phyloP scores from a whole-genome alignment of 2,113 vertebrate genomes.

The Tursiops truncatus region DNA sequence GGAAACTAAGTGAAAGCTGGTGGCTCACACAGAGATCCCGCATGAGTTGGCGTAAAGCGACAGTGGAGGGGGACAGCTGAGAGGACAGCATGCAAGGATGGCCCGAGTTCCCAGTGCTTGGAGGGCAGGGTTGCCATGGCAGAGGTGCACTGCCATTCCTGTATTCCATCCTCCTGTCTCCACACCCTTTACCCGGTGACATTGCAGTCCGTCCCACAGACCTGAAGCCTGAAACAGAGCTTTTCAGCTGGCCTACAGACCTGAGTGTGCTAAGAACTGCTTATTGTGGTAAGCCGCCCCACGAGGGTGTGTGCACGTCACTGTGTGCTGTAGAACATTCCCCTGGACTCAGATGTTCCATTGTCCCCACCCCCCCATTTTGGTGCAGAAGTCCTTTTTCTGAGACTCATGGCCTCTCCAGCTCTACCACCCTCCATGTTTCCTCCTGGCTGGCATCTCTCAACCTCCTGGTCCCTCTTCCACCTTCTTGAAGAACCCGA shows the following conservation, averaged over 20 bases:
- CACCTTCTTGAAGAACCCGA: not conserved
- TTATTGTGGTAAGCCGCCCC: not conserved
- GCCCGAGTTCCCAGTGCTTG: not conserved
- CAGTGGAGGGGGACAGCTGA: no score
- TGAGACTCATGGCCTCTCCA: not conserved
- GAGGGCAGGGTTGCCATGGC: not conserved
- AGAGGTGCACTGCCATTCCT: not conserved
- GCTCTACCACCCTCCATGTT: no score
- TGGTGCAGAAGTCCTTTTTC: not conserved
- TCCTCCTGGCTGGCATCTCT: not conserved
- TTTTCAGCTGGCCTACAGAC: not conserved
- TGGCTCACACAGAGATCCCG: accelerated
- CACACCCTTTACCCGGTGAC: not conserved
- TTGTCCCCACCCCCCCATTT: not conserved
- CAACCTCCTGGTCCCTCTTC: not conserved
- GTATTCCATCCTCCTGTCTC: not conserved
- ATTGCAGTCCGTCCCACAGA: not conserved
- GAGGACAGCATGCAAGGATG: not conserved
- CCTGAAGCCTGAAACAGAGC: no score
- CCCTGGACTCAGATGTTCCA: accelerated
- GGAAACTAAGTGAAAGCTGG: not conserved
- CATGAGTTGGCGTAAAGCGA: accelerated
- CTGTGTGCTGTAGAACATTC: accelerated
- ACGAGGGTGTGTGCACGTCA: accelerated
- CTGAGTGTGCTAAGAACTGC: not conserved